Evolutionary conservation across 2,113 vertebrate genomes (phyloP), one percentile per base, ranked within the genome.

Genomic region (Chionomys nivalis): DNA sequence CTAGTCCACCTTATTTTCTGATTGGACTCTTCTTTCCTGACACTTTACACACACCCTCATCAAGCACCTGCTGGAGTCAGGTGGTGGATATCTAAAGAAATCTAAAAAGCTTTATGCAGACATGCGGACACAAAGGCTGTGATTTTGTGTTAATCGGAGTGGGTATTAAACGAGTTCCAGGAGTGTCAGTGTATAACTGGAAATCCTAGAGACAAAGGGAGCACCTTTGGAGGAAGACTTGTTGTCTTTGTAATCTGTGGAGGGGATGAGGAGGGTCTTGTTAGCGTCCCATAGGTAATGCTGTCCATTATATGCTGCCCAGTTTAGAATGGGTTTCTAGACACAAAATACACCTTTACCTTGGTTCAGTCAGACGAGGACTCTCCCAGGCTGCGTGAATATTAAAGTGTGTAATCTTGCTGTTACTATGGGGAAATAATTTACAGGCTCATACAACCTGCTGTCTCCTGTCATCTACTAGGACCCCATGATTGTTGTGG

Each of bases 391-490:
- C 94, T 7, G 1, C 63, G 42, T 97, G 95, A 94, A 96, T 98
- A 96, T 97, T 97, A 93, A 95, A 97, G 90, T 95, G 70, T 96
- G 77, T 93, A 79, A 97, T 96, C 96, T 96, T 63, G 55, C 94
- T 0, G 42, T 94, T 97, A 95, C 94, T 94, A 89, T 95, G 95
- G 94, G 97, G 94, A 97, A 97, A 97, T 97, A 95, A 96, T 97
- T 97, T 96, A 95, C 93, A 96, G 85, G 81, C 87, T 94, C 90
- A 49, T 95, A 79, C 90, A 95, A 58, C 90, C 92, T 70, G n/a
- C 97, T 96, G 94, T 95, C 97, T 96, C 94, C 90, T 94, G 82
- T 97, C 95, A 96, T 97, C 94, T 96, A 61, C 76, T 72, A 89
- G 95, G 92, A 94, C 88, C 75, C 94, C 42, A 47, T 92, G 90